A percentile compares a stretch with the other conserved stretches of the same genome.
Conservation (phyloP, 2,113 vertebrate genomes). For the Clarias magur region DNA sequence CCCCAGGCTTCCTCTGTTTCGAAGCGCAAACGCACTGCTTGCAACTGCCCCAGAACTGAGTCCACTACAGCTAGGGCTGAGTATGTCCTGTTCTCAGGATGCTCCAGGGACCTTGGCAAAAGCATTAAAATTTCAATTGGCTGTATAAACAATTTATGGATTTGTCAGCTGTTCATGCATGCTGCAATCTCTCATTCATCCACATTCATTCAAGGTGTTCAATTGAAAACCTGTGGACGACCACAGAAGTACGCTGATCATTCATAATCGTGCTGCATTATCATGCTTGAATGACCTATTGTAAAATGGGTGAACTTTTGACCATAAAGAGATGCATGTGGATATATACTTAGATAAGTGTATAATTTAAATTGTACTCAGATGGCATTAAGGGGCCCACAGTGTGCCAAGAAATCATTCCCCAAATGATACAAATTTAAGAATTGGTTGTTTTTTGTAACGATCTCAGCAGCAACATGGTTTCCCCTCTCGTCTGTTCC, state of each 20-base stretch:
- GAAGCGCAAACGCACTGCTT: constrained; percentile 78
- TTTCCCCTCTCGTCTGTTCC: no score
- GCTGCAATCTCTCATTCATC: no score
- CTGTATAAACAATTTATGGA: no score
- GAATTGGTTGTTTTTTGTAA: no score
- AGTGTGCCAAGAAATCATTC: neutral
- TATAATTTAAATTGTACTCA: neutral
- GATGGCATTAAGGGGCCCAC: neutral
- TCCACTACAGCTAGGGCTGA: constrained; percentile 77
- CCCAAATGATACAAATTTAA: no score
- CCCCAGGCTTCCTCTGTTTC: constrained; percentile 72
- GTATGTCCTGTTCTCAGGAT: constrained; percentile 76
- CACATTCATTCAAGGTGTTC: neutral
- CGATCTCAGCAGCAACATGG: no score
- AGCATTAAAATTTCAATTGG: neutral
- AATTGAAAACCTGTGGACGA: neutral
- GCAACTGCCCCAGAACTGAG: constrained; percentile 73
- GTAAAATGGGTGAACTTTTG: neutral
- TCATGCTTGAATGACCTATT: neutral
- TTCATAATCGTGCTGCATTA: neutral
- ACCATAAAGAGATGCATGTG: neutral
- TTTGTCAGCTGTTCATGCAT: neutral
- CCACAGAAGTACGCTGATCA: neutral
- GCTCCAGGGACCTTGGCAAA: constrained; percentile 55
- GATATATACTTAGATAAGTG: neutral